A percentile compares a stretch with the other conserved stretches of the same genome.
phyloP scores from a whole-genome alignment of 2,113 vertebrate genomes.

The Hepsetus odoe region DNA sequence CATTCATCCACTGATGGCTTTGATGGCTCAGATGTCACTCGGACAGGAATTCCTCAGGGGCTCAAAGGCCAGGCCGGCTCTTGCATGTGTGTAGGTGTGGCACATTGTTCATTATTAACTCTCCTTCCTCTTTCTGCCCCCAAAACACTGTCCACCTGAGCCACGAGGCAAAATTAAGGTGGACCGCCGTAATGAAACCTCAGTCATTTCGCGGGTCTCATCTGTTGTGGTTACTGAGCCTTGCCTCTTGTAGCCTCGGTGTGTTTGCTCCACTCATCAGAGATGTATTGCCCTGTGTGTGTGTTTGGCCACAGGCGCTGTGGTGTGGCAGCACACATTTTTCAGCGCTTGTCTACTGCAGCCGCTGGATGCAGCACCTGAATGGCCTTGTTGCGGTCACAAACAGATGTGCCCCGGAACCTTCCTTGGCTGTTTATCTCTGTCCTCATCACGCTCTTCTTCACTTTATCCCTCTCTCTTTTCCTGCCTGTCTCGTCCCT shows the following conservation, averaged over 20 bases:
- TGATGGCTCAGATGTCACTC: slow-evolving; percentile 50
- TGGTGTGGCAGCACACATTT: slow-evolving; percentile 42
- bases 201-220: slow-evolving; percentile 27
- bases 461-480: background rate
- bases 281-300: slow-evolving; percentile 37
- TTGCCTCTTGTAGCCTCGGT: background rate
- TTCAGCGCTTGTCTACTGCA: slow-evolving; percentile 30
- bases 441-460: background rate
- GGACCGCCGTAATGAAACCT: slow-evolving; percentile 43
- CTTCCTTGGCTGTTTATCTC: slow-evolving; percentile 42
- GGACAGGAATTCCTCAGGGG: slow-evolving; percentile 41
- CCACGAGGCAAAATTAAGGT: slow-evolving; percentile 38
- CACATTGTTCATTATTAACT: slow-evolving; percentile 34
- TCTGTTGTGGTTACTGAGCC: slow-evolving; percentile 33
- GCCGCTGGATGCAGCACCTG: slow-evolving; percentile 39
- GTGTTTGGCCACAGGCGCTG: slow-evolving; percentile 45
- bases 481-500: background rate
- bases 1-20: slow-evolving; percentile 26
- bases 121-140: background rate
- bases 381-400: slow-evolving; percentile 51
- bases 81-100: slow-evolving; percentile 6
- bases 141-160: slow-evolving; percentile 17
- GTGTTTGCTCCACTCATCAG: slow-evolving; percentile 36
- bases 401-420: slow-evolving; percentile 47
- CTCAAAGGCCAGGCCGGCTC: slow-evolving; percentile 33